phyloP scores from a whole-genome alignment of 2,113 vertebrate species.

The Brachyhypopomus gauderio region DNA sequence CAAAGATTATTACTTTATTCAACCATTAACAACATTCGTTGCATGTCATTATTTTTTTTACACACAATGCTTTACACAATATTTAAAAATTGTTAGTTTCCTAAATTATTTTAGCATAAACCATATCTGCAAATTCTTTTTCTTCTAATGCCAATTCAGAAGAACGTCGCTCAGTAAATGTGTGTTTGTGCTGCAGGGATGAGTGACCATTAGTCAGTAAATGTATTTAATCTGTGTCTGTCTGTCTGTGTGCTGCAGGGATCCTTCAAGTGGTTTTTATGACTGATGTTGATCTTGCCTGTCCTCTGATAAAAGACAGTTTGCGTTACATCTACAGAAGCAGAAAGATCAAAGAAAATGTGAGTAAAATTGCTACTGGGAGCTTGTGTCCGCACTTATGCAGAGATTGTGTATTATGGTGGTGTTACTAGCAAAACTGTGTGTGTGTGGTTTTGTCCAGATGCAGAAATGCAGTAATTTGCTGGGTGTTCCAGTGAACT shows the following conservation, averaged over 20 bases:
- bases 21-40: too few relatives aligned
- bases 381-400: not conserved
- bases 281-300: not conserved
- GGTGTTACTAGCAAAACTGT: not conserved
- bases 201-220: too few relatives aligned
- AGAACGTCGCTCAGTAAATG: too few relatives aligned
- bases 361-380: not conserved
- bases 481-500: slow-evolving; percentile 28
- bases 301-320: not conserved
- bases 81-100: too few relatives aligned
- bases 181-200: not conserved
- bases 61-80: too few relatives aligned
- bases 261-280: slow-evolving; percentile 21
- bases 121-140: too few relatives aligned
- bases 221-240: too few relatives aligned
- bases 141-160: too few relatives aligned
- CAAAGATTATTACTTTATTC: too few relatives aligned
- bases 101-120: too few relatives aligned
- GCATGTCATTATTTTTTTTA: too few relatives aligned
- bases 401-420: not conserved
- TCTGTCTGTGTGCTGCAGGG: not conserved
- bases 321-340: not conserved
- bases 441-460: slow-evolving; percentile 28
- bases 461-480: not conserved
- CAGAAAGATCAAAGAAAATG: not conserved